A percentile compares a stretch with the other conserved stretches of the same genome.
Evolutionary conservation across 2,888 invertebrate genomes (phyloP).

Genomic region (Tromatobia lineatoria): DNA sequence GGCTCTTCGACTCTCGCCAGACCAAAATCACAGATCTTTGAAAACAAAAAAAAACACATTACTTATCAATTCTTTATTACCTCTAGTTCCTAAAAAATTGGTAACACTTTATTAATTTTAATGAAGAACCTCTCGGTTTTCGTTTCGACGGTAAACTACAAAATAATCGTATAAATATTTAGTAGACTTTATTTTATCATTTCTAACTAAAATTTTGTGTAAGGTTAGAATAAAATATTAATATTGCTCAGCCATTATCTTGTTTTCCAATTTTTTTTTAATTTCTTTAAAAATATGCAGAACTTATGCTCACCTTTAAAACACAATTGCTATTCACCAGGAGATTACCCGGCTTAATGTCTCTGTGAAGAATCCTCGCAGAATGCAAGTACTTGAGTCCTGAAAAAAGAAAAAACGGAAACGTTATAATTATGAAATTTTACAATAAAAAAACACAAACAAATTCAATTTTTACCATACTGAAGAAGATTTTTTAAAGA

Average conservation of each 20-base stretch:
- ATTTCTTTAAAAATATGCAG: constrained; percentile 14
- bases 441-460: background rate
- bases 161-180: too few species aligned
- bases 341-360: constrained; percentile 99
- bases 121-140: too few species aligned
- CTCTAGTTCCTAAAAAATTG: too few species aligned
- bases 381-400: constrained; percentile 99
- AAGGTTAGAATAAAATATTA: too few species aligned
- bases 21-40: constrained; percentile 99
- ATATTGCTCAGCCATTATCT: too few species aligned
- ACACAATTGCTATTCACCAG: constrained; percentile 99
- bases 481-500: background rate
- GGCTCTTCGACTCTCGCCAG: constrained; percentile 99
- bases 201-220: too few species aligned
- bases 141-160: too few species aligned
- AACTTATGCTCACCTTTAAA: constrained; percentile 90
- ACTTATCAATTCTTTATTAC: too few species aligned
- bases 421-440: background rate
- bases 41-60: constrained; percentile 63
- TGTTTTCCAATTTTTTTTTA: background rate
- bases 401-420: constrained; percentile 85
- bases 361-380: constrained; percentile 98
- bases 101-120: too few species aligned
- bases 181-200: too few species aligned
- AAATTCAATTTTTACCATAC: background rate